Base-by-base conservation (phyloP, 1,140 invertebrate genomes). In the Ephestia elutella region DNA sequence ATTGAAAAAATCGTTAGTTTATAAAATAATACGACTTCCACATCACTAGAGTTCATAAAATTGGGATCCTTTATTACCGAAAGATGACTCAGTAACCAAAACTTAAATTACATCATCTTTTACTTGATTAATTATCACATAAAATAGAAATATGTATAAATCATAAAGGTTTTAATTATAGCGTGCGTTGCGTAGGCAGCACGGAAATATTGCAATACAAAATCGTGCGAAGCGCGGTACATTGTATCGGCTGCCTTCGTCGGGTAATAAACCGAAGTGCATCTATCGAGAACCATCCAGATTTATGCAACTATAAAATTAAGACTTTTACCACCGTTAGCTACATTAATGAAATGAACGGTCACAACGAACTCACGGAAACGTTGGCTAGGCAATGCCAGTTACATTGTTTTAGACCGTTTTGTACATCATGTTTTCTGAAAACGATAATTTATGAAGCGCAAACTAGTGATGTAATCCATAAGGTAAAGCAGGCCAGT, bases 271-370 rank as follows among this genome's bases (percentile, higher is more conserved):
- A 75, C 44, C 54, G 49, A 59, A 77, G 70, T 70, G 72, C 71
- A 73, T 80, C 68, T 66, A 75, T 78, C 71, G 70, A 67, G 72
- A 73, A 78, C 62, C 54, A 65, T 73, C 59, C 20, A 28, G 65
- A 56, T 78, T 82, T 77, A 80, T 68, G 66, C 66, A 57, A 56
- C 55, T 55, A 73, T 70, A 80, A 78, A 78, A 71, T 57, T 49
- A 54, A 59, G 50, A 56, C 56, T 51, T 68, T 60, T 59, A 69
- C 63, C 65, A 66, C 63, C 58, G 49, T 59, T 59, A 58, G 54
- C 25, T 49, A 54, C 38, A 58, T 63, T 60, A 63, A 59, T 62
- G 63, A 71, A 66, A 64, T 70, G 50, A n/a, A n/a, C n/a, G 62
- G 55, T 66, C 60, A 62, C 28, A 28, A 60, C 58, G 58, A 66